These are phyloP conservation scores for Orthosia incerta DNA, from an alignment of 2,888 invertebrate genomes.

Conservation along the genomic window DNA sequence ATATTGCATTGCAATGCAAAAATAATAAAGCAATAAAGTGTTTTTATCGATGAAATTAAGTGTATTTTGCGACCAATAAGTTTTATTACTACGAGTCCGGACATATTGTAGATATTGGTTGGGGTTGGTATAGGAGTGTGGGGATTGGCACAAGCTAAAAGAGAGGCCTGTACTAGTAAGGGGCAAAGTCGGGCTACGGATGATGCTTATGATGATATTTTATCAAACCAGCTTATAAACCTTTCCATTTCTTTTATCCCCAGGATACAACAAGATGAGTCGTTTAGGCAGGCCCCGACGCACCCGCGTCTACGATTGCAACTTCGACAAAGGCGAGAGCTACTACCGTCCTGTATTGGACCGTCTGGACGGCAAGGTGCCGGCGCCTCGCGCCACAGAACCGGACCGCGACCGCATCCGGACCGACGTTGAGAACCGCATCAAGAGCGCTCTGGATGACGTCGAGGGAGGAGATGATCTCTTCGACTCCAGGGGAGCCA, in stretches of 20 bases:
- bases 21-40: too few species aligned
- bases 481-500: conserved; percentile 92
- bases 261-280: conserved; percentile 78
- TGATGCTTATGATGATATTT: too few species aligned
- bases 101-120: too few species aligned
- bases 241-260: conserved; percentile 17
- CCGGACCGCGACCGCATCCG: conserved; percentile 82
- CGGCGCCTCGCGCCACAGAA: conserved; percentile 76
- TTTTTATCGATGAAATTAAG: too few species aligned
- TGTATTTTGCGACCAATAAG: too few species aligned
- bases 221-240: not conserved
- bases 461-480: conserved; percentile 89
- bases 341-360: conserved; percentile 95
- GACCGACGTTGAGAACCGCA: conserved; percentile 82
- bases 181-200: too few species aligned
- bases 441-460: conserved; percentile 82
- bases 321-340: conserved; percentile 96
- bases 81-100: too few species aligned
- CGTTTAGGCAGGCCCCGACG: conserved; percentile 92
- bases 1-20: too few species aligned
- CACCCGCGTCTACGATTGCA: conserved; percentile 96
- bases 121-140: too few species aligned
- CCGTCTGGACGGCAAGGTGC: conserved; percentile 93
- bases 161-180: too few species aligned
- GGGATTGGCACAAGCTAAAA: too few species aligned